Evolutionary conservation across 2,797 vertebrate genomes (phyloP).

Genomic region (Gobionotothen gibberifrons): DNA sequence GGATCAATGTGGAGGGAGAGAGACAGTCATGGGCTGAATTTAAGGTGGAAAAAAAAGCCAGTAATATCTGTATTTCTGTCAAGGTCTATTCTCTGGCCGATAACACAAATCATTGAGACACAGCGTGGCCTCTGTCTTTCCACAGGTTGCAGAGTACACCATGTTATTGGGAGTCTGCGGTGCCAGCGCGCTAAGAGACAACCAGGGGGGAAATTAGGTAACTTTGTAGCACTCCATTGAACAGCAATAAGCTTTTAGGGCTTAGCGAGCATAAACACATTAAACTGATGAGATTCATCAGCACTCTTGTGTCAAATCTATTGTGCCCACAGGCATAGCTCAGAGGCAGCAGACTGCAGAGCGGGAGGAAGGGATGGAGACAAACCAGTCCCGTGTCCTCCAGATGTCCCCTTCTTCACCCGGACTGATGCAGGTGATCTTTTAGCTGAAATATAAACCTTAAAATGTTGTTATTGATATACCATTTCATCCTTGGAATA

Average conservation of each 20-base stretch:
- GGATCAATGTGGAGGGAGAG: slow-evolving; percentile 74
- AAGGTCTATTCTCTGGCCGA: slow-evolving; percentile 69
- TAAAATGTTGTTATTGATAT: neutral
- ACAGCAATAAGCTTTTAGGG: slow-evolving; percentile 85
- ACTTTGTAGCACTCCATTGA: slow-evolving; percentile 86
- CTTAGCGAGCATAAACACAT: slow-evolving; percentile 87
- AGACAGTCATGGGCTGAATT: slow-evolving; percentile 75
- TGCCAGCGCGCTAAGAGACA: slow-evolving; percentile 67
- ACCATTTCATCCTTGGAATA: neutral
- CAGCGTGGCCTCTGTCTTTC: slow-evolving; percentile 68
- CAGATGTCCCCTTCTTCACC: slow-evolving; percentile 35
- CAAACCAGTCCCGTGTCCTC: slow-evolving; percentile 38
- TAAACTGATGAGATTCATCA: slow-evolving; percentile 88
- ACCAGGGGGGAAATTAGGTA: slow-evolving; percentile 80
- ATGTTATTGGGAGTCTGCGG: slow-evolving; percentile 60
- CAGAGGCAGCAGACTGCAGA: slow-evolving; percentile 60
- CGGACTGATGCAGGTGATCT: slow-evolving; percentile 29
- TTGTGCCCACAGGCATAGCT: slow-evolving; percentile 78
- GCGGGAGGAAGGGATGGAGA: slow-evolving; percentile 25
- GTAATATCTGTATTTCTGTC: slow-evolving; percentile 79
- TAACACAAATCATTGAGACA: slow-evolving; percentile 77
- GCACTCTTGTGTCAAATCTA: slow-evolving; percentile 86
- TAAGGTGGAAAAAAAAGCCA: slow-evolving; percentile 67
- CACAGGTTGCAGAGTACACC: slow-evolving; percentile 69
- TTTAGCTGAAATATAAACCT: slow-evolving; percentile 3